A percentile compares a stretch with the other conserved stretches of the same genome.
These are phyloP conservation scores for Pterobdella sp. DNA, from an alignment of 2,888 invertebrate genomes.

Conservation along the genomic window DNA sequence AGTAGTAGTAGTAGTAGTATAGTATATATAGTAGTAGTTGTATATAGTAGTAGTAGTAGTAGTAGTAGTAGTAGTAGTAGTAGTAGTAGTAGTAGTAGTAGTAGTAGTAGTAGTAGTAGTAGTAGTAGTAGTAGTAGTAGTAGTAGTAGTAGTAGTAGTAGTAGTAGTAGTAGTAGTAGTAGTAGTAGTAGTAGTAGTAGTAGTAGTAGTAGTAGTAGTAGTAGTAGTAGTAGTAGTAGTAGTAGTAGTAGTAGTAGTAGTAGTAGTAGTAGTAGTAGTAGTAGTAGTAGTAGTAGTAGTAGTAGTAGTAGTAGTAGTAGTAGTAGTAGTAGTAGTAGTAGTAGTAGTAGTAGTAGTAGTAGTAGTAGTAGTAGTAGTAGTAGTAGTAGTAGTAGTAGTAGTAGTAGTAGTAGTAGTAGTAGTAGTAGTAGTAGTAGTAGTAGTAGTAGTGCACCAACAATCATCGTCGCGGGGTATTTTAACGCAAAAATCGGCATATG, in stretches of 20 bases:
- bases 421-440: conserved; percentile 9
- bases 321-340: conserved; percentile 23
- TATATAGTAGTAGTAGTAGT: conserved; percentile 14
- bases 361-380: conserved; percentile 31
- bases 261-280: conserved; percentile 20
- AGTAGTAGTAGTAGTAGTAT: too few species aligned
- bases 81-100: conserved; percentile 12
- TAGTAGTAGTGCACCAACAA: conserved; percentile 4
- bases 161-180: conserved; percentile 24
- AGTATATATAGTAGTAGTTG: neutral
- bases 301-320: conserved; percentile 25
- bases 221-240: neutral
- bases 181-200: conserved; percentile 21
- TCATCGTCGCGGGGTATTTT: too few species aligned
- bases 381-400: conserved; percentile 31
- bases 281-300: conserved; percentile 25
- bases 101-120: conserved; percentile 10
- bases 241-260: conserved; percentile 6
- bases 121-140: conserved; percentile 9
- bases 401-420: conserved; percentile 31
- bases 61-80: conserved; percentile 15
- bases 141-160: conserved; percentile 15
- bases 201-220: conserved; percentile 21
- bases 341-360: conserved; percentile 27
- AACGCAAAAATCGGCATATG: too few species aligned